Evolutionary conservation across 2,888 invertebrate genomes (phyloP), one percentile per base, ranked within the genome.

Genomic region (Scelioninae gen. 1): DNA sequence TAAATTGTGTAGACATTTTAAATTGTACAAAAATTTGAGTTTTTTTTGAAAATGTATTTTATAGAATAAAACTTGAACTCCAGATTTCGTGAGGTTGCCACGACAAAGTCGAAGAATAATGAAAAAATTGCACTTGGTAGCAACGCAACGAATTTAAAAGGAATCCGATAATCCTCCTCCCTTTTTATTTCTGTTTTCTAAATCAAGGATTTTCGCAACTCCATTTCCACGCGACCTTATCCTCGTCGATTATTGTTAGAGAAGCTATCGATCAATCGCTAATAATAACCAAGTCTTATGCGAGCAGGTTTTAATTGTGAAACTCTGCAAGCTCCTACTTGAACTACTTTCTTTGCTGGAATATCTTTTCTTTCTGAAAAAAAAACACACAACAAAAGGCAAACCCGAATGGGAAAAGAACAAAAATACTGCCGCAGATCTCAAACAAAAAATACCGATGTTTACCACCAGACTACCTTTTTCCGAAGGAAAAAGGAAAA

Each of bases 211-310:
- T 63, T 62, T 63, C 71, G 51, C 65, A 34, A 66, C 55, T 74
- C 38, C 29, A 16, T 66, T 79, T 53, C 55, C 40, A 45, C 47
- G 55, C 62, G 66, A 75, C 63, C 63, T 69, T 69, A 75, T 75
- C 74, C 32, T 40, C 62, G 74, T 55, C 63, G 68, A 81, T 81
- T 81, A 81, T 69, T 75, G 68, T 75, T 63, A 49, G 69, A 16
- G 38, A 68, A 55, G 51, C 56, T 56, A 81, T 81, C 75, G 80
- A 81, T 81, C 81, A 76, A 81, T 76, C 65, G 81, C 81, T 81
- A 81, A 81, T 81, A 81, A 81, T 81, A 81, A 81, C 81, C 53
- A 69, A 16, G 68, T 68, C 68, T 68, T 55, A 53, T 43, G 56
- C 31, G 74, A 62, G 75, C 63, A 69, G 43, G 69, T 81, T 58